phyloP scores from a whole-genome alignment of 2,888 invertebrate species.

The Idaea aversata region DNA sequence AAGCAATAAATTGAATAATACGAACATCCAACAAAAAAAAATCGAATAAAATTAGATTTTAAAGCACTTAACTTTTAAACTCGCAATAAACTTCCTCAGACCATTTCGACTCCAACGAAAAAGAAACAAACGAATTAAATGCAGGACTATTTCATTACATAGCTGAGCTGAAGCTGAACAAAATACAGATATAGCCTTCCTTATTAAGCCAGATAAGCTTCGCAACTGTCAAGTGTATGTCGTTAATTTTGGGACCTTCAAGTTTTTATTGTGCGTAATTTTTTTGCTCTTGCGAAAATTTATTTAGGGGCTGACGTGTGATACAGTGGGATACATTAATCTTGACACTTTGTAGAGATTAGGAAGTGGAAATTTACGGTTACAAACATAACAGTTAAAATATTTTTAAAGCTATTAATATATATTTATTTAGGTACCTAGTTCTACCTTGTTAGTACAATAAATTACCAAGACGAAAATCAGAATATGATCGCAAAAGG shows the following conservation, averaged over 20 bases:
- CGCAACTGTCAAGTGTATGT: conserved; percentile 71
- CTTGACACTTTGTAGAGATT: not conserved
- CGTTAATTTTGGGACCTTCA: conserved; percentile 70
- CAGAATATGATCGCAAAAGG: too few relatives aligned
- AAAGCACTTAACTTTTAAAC: not conserved
- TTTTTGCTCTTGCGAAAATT: conserved; percentile 49
- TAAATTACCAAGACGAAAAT: too few relatives aligned
- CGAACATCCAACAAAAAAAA: not conserved
- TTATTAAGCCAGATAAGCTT: conserved; percentile 71
- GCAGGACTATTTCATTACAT: conserved; percentile 38
- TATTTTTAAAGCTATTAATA: too few relatives aligned
- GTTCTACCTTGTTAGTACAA: too few relatives aligned
- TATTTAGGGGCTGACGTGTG: conserved; percentile 53
- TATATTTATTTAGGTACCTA: too few relatives aligned
- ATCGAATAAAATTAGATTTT: not conserved
- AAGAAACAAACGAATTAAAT: conserved; percentile 41
- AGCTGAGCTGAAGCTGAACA: conserved; percentile 22
- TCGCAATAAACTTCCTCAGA: conserved; percentile 11
- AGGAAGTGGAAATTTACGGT: not conserved
- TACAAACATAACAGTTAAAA: too few relatives aligned
- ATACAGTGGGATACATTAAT: conserved; percentile 36
- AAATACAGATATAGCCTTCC: conserved; percentile 40
- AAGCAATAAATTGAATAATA: too few relatives aligned
- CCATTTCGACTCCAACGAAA: conserved; percentile 26
- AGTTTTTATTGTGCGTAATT: conserved; percentile 69